Base-by-base conservation (phyloP, 2,113 vertebrate genomes). In the Lipophrys pholis region DNA sequence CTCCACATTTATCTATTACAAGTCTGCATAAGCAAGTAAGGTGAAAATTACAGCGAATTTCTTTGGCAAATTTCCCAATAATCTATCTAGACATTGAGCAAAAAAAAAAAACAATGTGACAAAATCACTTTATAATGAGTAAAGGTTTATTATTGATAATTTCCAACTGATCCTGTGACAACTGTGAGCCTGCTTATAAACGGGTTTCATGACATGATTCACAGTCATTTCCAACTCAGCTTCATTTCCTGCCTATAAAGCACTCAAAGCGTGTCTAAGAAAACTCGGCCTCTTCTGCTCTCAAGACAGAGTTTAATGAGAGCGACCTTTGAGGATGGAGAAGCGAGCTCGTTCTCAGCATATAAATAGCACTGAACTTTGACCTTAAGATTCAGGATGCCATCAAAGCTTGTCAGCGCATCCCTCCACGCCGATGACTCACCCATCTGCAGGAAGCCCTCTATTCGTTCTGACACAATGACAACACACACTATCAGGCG, bases 301-400 rank as follows among this genome's bases (percentile, higher is more conserved):
- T 72, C 46, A 41, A 46, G 48, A 62, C 45, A 54, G 77, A 76
- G 65, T 82, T 83, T 89, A 90, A 90, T 91, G 69, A 89, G 70
- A 7, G 49, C 89, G 90, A 91, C 87, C 89, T 92, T 90, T 89
- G 73, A 62, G 69, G 66, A 71, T 52, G 56, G 51, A 61, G 60
- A 77, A 30, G 46, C 59, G 7, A 63, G 58, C 64, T 75, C 53
- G 11, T 81, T 69, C 76, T 68, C 17, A 0, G 80, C 69, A 69
- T 82, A 81, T 89, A 81, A 85, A 87, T 87, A 79, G 68, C 53
- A 6, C 14, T 55, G 65, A 82, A 59, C 76, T 83, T 60, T 71
- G 60, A 85, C 75, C 80, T 64, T 41, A 58, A 68, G 71, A 71
- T 78, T 67, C 76, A 76, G 77, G 72, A 79, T 40, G 73, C 76